Percentiles rank a stretch among this genome's conserved stretches.
Conservation (phyloP, 1,140 invertebrate genomes). For the Dendroctonus valens region DNA sequence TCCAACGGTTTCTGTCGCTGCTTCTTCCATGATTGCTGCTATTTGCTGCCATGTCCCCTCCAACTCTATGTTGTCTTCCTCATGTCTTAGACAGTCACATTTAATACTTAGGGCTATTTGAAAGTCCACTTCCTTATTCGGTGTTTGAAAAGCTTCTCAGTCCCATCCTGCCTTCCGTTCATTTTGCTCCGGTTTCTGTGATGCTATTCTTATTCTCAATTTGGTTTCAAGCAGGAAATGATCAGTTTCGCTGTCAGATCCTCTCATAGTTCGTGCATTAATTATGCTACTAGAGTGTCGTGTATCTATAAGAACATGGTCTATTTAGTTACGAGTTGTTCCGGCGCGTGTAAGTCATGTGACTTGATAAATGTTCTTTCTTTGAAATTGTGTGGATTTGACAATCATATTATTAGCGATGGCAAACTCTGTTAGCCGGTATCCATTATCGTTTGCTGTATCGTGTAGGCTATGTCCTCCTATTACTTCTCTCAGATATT, state of each 20-base stretch:
- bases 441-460: slow-evolving; percentile 5
- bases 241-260: not conserved
- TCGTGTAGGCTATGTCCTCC: slow-evolving; percentile 4
- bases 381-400: not conserved
- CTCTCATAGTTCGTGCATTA: not conserved
- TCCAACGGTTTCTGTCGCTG: slow-evolving; percentile 1
- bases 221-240: slow-evolving; percentile 1
- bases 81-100: slow-evolving; percentile 5
- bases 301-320: slow-evolving; percentile 8
- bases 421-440: slow-evolving; percentile 2
- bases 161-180: not conserved
- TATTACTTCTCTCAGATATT: not conserved
- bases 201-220: slow-evolving; percentile 5
- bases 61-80: slow-evolving; percentile 6
- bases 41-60: slow-evolving; percentile 8
- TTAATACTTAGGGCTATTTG: not conserved
- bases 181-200: not conserved
- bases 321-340: slow-evolving; percentile 3
- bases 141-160: slow-evolving; percentile 3
- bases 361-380: slow-evolving; percentile 9
- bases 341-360: not conserved
- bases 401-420: slow-evolving; percentile 4
- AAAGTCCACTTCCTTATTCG: slow-evolving; percentile 1
- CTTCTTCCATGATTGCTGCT: slow-evolving; percentile 11
- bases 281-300: not conserved